Conservation (phyloP, 2,113 vertebrate genomes). For the Heloderma charlesbogerti region DNA sequence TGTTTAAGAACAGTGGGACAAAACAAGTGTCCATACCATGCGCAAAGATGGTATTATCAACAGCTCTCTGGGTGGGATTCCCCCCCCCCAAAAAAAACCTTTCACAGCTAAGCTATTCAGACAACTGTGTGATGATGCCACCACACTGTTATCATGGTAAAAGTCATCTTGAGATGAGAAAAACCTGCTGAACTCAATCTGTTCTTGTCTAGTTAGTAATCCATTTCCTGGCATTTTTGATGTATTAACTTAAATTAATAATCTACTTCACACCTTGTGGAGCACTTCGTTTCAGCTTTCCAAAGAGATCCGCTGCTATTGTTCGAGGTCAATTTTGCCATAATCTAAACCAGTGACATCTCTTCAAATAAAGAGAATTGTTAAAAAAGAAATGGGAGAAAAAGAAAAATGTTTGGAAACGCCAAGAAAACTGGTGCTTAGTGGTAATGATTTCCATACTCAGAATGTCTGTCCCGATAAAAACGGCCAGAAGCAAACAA, state of each 20-base stretch:
- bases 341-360: not conserved
- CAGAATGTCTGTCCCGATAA: not conserved
- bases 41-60: not conserved
- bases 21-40: not conserved
- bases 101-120: not conserved
- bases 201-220: not conserved
- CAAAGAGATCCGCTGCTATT: not conserved
- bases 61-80: not conserved
- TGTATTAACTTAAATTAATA: not conserved
- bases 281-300: not conserved
- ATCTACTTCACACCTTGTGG: not conserved
- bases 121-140: not conserved
- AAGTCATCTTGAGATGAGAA: not conserved
- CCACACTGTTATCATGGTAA: not conserved
- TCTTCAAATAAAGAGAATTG: not conserved
- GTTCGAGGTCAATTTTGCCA: not conserved
- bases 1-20: no score
- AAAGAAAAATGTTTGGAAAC: not conserved
- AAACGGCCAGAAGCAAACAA: constrained; percentile 55
- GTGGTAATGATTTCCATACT: constrained; percentile 2
- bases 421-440: not conserved
- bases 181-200: not conserved
- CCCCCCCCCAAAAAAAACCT: no score
- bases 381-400: no score
- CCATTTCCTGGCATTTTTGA: not conserved